Percentiles rank a stretch among this genome's conserved stretches.
Conservation (phyloP, 1,140 invertebrate species). For the Lordiphosa clarofinis region DNA sequence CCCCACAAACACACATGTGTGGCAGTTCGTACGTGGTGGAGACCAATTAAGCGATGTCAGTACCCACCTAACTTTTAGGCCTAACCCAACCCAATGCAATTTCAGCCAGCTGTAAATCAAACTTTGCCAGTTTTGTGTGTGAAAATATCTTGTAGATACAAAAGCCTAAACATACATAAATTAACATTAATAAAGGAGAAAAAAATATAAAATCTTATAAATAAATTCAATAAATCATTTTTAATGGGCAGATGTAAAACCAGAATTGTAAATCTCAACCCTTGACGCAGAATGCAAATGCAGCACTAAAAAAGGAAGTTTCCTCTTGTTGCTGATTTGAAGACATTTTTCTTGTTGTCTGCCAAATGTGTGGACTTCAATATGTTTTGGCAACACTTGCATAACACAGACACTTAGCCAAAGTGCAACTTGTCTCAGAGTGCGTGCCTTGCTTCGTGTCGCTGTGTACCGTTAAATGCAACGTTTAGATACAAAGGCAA, state of each 20-base stretch:
- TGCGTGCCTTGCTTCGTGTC: slow-evolving; percentile 16
- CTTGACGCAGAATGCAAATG: slow-evolving; percentile 10
- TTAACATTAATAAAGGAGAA: slow-evolving; percentile 9
- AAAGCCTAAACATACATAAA: slow-evolving; percentile 20
- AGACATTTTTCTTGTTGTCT: neutral
- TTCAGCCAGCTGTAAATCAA: slow-evolving; percentile 13
- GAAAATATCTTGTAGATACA: neutral
- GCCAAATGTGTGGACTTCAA: slow-evolving; percentile 18
- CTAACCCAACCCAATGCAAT: slow-evolving; percentile 3
- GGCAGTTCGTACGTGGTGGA: slow-evolving; percentile 2
- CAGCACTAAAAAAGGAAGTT: slow-evolving; percentile 1
- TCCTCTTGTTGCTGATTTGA: slow-evolving; percentile 1
- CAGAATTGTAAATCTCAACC: neutral
- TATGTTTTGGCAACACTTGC: slow-evolving; percentile 24
- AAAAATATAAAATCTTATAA: neutral
- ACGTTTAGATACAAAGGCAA: slow-evolving; percentile 23
- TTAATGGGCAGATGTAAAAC: slow-evolving; percentile 12
- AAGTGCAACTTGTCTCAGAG: slow-evolving; percentile 6
- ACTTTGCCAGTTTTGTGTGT: slow-evolving; percentile 3
- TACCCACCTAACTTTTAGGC: slow-evolving; percentile 1
- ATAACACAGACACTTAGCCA: slow-evolving; percentile 4
- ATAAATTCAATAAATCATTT: slow-evolving; percentile 14
- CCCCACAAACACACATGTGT: neutral
- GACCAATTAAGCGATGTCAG: slow-evolving; percentile 14
- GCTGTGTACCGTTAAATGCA: slow-evolving; percentile 24